Evolutionary conservation across 2,113 vertebrate species (phyloP), one percentile per base, ranked within the genome.

Genomic region (Dasyurus viverrinus): DNA sequence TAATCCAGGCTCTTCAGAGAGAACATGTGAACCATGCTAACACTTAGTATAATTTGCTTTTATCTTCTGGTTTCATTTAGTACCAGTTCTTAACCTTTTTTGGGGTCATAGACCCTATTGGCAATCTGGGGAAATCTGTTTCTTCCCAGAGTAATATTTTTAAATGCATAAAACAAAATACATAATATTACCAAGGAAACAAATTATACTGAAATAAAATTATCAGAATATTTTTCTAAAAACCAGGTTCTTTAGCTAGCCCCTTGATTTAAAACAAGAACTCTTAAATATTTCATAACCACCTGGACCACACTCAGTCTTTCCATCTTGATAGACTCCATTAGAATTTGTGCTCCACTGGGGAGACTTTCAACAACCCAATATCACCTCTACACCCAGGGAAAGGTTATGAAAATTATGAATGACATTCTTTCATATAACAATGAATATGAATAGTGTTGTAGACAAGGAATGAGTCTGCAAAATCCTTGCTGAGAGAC

Each of bases 31-130:
- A 0, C 76, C 47, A 93, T 92, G 36, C 36, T 55, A 93, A 42
- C 19, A 2, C 94, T 68, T 90, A 26, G 89, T 60, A 36, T 90
- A 23, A 60, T 89, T 26, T 0, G 89, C 36, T 93, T 84, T 53
- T 95, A 68, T 93, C 76, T 27, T 26, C 26, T 8, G n/a, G 89
- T 95, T 90, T 10, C 76, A 91, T 53, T 57, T n/a, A 91, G 91
- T 54, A 5, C 19, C 27, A 92, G 24, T 95, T 92, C 93, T 84
- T 46, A 90, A 84, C 26, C 10, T 60, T 11, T 42, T 84, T 42
- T 23, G 42, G 19, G 36, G 22, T 84, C n/a, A 2, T 84, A 14
- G 16, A 42, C 19, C n/a, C 36, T 84, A 5, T 23, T 42, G 68
- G 6, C 60, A 22, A 2, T 42, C 36, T 84, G 68, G 6, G 68